Base-by-base conservation (phyloP, 2,797 vertebrate genomes). In the Crypturellus tataupa region DNA sequence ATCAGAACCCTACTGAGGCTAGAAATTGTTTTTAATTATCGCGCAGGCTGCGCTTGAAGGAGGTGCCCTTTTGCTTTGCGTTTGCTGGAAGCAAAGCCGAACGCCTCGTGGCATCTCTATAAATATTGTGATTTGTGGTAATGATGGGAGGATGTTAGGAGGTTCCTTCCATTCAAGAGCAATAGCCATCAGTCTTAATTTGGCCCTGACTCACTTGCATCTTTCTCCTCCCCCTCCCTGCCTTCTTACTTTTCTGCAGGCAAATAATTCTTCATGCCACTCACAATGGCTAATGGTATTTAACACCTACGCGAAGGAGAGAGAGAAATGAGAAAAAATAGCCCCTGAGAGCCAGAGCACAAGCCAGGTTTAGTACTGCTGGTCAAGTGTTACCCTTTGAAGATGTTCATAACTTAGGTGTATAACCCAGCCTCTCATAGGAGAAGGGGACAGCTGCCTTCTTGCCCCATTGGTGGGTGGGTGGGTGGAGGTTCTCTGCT, bases 1-100 rank as follows among this genome's bases (percentile, higher is more conserved):
- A 77, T 91, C 87, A 88, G 73, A 96, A 90, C 27, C 37, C 87
- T 70, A 13, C 47, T 81, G 92, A 91, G 85, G 39, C 83, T 40
- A 89, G 87, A 92, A 94, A 90, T 85, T 82, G 92, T 68, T 93
- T 95, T 94, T 94, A 93, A 91, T 90, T 94, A 76, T 77, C 68
- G 70, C 17, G 29, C 53, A 65, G 89, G 89, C 76, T 21, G 92
- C 60, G 70, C 70, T 91, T 55, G 78, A 62, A 78, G 84, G 86
- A 93, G 62, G 40, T 95, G 53, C 62, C 91, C 72, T 93, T 95
- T 85, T 53, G 33, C 58, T 85, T 80, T 59, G 25, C 35, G 37
- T 77, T 79, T 89, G 47, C 82, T 94, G 73, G 73, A 79, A 91
- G 90, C 71, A 91, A 79, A 85, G 76, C 81, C 76, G 72, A 85